These are phyloP conservation scores for Clarias laeviceps DNA, from an alignment of 2,797 vertebrate species.

Conservation along the genomic window DNA sequence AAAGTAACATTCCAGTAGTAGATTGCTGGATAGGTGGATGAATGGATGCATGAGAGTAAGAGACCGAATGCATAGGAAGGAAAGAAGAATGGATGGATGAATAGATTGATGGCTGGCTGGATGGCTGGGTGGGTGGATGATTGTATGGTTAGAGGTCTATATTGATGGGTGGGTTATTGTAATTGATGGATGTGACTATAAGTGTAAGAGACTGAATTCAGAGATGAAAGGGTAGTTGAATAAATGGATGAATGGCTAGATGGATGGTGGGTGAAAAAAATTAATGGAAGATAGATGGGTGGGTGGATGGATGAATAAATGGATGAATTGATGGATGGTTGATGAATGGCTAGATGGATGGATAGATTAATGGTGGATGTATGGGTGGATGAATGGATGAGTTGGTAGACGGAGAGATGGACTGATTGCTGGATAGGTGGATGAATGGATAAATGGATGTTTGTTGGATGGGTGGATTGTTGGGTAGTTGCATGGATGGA, in stretches of 20 bases:
- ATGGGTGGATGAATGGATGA: background rate
- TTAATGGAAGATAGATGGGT: background rate
- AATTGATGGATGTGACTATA: too few relatives aligned
- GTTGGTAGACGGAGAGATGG: too few relatives aligned
- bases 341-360: background rate
- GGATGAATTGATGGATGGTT: background rate
- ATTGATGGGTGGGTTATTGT: too few relatives aligned
- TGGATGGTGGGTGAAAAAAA: background rate
- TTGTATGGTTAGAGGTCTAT: background rate
- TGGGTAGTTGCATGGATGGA: background rate
- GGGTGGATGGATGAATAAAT: background rate
- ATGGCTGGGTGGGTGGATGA: background rate
- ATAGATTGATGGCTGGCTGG: background rate
- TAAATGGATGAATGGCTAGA: background rate
- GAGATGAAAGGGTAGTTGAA: background rate
- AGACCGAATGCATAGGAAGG: too few relatives aligned
- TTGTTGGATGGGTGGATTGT: too few relatives aligned
- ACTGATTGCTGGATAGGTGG: background rate
- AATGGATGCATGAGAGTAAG: too few relatives aligned
- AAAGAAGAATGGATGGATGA: too few relatives aligned
- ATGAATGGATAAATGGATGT: background rate
- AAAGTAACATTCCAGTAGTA: too few relatives aligned
- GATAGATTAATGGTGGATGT: background rate
- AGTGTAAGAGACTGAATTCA: background rate
- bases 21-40: too few relatives aligned